Conservation (phyloP, 2,888 invertebrate genomes). For the Cyclophora albipunctata region DNA sequence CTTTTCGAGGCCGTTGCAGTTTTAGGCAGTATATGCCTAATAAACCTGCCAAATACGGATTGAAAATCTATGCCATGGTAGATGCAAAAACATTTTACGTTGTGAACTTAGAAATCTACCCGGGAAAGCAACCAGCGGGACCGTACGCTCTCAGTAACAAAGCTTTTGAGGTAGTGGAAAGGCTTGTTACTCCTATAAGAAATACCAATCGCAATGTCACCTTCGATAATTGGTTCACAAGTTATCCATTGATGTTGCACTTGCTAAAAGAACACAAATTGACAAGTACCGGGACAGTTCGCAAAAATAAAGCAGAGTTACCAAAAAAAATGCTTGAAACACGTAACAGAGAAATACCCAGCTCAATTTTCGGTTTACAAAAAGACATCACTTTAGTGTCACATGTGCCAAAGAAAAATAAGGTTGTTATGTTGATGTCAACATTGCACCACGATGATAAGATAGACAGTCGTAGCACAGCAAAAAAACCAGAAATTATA, state of each 20-base stretch:
- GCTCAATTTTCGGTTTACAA: constrained; percentile 16
- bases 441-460: constrained; percentile 22
- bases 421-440: constrained; percentile 20
- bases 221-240: constrained; percentile 8
- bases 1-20: constrained; percentile 14
- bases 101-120: constrained; percentile 16
- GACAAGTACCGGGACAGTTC: constrained; percentile 6
- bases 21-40: constrained; percentile 11
- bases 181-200: constrained; percentile 4
- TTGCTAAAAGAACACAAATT: constrained; percentile 7
- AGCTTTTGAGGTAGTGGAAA: constrained; percentile 8
- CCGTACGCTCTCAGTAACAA: constrained; percentile 10
- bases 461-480: constrained; percentile 12
- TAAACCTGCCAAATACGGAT: constrained; percentile 17
- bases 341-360: constrained; percentile 11
- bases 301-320: constrained; percentile 16
- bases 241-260: constrained; percentile 5
- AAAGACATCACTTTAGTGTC: constrained; percentile 11
- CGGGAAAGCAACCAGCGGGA: constrained; percentile 15
- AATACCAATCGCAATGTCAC: constrained; percentile 7
- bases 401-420: constrained; percentile 1
- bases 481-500: constrained; percentile 20
- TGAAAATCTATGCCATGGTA: constrained; percentile 17
- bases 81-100: constrained; percentile 15
- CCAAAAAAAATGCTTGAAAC: constrained; percentile 9